A percentile compares a stretch with the other conserved stretches of the same genome.
Evolutionary conservation across 2,113 vertebrate species (phyloP).

Genomic region (Orthochromis indermauri): DNA sequence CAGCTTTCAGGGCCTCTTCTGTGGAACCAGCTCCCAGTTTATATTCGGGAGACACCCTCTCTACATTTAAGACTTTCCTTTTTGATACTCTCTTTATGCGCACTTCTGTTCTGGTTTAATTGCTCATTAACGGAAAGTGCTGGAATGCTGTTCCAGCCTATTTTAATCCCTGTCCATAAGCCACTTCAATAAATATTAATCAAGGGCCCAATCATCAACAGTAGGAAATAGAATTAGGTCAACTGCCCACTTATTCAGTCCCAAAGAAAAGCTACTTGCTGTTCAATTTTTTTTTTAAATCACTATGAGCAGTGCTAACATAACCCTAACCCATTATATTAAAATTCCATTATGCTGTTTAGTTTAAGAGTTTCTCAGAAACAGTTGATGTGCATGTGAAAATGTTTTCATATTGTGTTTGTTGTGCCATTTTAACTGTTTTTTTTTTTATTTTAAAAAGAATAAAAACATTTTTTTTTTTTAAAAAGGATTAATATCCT

Average conservation of each 20-base stretch:
- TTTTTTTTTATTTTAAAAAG: neutral
- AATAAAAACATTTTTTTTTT: accelerated
- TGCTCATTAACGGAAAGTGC: neutral
- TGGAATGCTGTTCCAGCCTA: neutral
- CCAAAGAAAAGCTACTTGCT: neutral
- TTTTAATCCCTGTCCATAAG: neutral
- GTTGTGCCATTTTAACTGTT: neutral
- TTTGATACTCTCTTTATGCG: neutral
- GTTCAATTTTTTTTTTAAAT: neutral
- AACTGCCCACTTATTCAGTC: neutral
- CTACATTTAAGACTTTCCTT: neutral
- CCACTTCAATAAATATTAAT: neutral
- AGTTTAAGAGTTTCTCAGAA: neutral
- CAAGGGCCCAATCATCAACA: neutral
- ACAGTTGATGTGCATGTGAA: neutral
- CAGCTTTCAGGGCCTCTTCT: neutral
- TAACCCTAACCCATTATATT: neutral
- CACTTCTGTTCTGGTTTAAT: neutral
- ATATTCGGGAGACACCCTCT: neutral
- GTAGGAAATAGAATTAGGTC: neutral
- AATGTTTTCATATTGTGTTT: neutral
- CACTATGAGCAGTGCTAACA: neutral
- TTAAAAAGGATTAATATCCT: neutral
- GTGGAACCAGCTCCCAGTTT: neutral
- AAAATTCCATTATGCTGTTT: neutral